Conservation (phyloP, 1,140 invertebrate species). For the Holotrichia oblita region DNA sequence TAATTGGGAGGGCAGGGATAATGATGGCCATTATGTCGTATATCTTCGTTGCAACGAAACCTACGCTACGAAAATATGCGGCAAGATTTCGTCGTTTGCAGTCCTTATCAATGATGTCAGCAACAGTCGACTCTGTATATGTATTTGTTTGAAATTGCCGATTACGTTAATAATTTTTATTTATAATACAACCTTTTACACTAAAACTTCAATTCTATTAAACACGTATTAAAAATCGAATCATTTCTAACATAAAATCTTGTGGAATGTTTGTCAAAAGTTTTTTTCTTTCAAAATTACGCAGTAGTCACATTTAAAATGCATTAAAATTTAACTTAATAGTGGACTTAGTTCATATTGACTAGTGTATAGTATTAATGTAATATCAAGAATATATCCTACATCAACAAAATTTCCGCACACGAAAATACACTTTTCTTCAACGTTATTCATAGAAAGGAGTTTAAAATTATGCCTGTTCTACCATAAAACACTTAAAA, state of each 20-base stretch:
- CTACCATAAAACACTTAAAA: slow-evolving; percentile 40
- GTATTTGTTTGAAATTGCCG: too few relatives aligned
- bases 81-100: too few relatives aligned
- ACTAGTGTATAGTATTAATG: slow-evolving; percentile 2
- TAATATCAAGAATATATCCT: slow-evolving; percentile 9
- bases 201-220: too few relatives aligned
- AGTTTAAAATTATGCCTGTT: too few relatives aligned
- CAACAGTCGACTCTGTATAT: too few relatives aligned
- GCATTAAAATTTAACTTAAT: neutral
- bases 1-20: too few relatives aligned
- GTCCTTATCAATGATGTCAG: too few relatives aligned
- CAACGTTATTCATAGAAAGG: too few relatives aligned
- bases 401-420: neutral
- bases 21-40: too few relatives aligned
- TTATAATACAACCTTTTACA: neutral
- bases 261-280: slow-evolving; percentile 14
- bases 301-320: neutral
- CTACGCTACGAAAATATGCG: too few relatives aligned
- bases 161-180: neutral
- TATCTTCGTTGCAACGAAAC: too few relatives aligned
- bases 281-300: slow-evolving; percentile 4
- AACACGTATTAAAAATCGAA: neutral
- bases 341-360: slow-evolving; percentile 2
- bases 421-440: slow-evolving; percentile 39
- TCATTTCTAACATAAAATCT: neutral